These are phyloP conservation scores for Peromyscus leucopus DNA, from an alignment of 2,113 vertebrate genomes.

Conservation along the genomic window DNA sequence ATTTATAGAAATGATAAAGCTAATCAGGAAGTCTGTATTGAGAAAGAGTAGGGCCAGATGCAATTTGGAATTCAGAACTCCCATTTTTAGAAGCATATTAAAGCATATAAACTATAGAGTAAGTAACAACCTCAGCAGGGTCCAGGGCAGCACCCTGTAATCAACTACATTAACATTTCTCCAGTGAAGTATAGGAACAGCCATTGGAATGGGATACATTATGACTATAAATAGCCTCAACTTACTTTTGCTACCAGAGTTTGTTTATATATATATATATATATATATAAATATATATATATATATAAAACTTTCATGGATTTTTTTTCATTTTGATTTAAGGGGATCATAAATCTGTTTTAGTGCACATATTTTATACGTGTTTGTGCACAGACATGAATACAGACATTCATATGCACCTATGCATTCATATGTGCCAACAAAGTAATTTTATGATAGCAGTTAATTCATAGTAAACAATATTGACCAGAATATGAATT, in stretches of 20 bases:
- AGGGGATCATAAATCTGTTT: not conserved
- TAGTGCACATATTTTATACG: not conserved
- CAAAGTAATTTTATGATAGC: not conserved
- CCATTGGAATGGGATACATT: constrained; percentile 20
- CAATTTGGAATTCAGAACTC: constrained; percentile 14
- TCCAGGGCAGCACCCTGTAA: constrained; percentile 50
- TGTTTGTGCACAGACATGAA: not conserved
- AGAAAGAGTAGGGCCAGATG: not conserved
- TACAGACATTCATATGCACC: not conserved
- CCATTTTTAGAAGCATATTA: constrained; percentile 49
- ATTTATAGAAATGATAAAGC: not conserved
- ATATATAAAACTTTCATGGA: not conserved
- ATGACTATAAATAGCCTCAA: constrained; percentile 56
- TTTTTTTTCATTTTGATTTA: not conserved
- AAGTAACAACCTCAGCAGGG: constrained; percentile 11
- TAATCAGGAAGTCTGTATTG: not conserved
- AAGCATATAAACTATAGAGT: constrained; percentile 23
- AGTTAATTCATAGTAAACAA: not conserved
- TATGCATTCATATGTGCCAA: not conserved
- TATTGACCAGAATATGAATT: not conserved
- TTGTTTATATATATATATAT: not conserved
- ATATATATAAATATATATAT: not conserved
- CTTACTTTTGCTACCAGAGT: constrained; percentile 40
- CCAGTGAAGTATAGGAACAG: constrained; percentile 15
- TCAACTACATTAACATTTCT: constrained; percentile 69